Percentiles rank a stretch among this genome's conserved stretches.
These are phyloP conservation scores for Decapterus maruadsi DNA, from an alignment of 2,797 vertebrate species.

Conservation along the genomic window DNA sequence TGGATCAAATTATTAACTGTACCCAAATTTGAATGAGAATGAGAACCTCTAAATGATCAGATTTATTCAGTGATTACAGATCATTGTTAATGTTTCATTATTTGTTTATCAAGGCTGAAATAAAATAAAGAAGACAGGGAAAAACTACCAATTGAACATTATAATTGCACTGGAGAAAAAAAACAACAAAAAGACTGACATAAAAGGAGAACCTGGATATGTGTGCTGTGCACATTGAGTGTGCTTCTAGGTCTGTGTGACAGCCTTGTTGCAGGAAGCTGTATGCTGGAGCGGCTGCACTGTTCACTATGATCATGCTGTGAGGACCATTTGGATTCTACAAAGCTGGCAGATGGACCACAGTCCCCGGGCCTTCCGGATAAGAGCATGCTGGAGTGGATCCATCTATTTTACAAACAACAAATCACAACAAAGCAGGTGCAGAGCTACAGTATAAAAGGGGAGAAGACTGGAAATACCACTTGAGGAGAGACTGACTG, in stretches of 20 bases:
- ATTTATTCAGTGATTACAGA: not conserved
- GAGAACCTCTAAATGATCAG: not conserved
- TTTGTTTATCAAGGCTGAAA: not conserved
- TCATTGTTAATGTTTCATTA: not conserved
- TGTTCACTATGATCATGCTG: slow-evolving; percentile 56
- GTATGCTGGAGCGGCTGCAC: slow-evolving; percentile 32
- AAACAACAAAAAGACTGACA: not conserved
- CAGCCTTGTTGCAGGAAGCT: slow-evolving; percentile 22
- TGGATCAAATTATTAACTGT: too few species aligned
- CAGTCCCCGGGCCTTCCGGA: slow-evolving; percentile 48
- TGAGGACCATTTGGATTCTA: slow-evolving; percentile 62
- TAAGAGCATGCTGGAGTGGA: slow-evolving; percentile 46
- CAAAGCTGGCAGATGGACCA: slow-evolving; percentile 69
- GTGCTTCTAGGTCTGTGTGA: slow-evolving; percentile 27
- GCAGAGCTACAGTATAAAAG: not conserved
- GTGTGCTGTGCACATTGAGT: not conserved
- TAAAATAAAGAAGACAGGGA: not conserved
- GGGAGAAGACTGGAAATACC: slow-evolving; percentile 11
- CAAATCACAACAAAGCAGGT: slow-evolving; percentile 53
- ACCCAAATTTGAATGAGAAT: too few species aligned
- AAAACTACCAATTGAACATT: not conserved
- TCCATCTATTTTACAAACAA: slow-evolving; percentile 57
- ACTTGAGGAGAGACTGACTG: not conserved
- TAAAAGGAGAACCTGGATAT: not conserved
- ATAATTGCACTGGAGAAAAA: not conserved